Evolutionary conservation across 2,888 invertebrate species (phyloP).

Genomic region (Eucera pruinosa): DNA sequence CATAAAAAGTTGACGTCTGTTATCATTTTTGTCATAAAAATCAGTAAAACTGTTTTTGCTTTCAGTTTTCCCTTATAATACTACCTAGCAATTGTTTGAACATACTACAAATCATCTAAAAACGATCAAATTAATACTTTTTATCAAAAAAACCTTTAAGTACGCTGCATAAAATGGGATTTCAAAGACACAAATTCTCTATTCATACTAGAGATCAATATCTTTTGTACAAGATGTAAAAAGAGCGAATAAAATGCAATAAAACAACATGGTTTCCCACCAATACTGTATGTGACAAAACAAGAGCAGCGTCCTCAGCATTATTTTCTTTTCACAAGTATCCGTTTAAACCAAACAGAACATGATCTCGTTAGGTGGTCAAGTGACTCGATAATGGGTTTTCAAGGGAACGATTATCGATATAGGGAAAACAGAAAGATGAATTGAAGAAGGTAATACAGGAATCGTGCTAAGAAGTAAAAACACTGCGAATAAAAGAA

Average conservation of each 20-base stretch:
- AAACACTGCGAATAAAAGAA: constrained; percentile 3
- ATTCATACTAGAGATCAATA: too few relatives aligned
- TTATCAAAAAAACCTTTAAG: too few relatives aligned
- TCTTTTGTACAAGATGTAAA: neutral
- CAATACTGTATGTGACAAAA: constrained; percentile 15
- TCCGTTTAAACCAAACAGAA: constrained; percentile 51
- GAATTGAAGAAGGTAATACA: constrained; percentile 22
- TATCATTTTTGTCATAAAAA: too few relatives aligned
- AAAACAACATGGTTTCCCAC: neutral
- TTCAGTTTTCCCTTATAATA: too few relatives aligned
- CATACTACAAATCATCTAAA: too few relatives aligned
- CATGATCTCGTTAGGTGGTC: constrained; percentile 68
- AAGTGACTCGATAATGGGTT: constrained; percentile 78
- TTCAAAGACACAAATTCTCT: neutral
- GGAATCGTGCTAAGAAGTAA: constrained; percentile 10
- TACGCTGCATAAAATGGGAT: too few relatives aligned
- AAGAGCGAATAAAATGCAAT: neutral
- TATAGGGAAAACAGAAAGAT: constrained; percentile 36
- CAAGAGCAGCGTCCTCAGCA: neutral
- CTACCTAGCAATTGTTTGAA: too few relatives aligned
- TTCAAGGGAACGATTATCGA: constrained; percentile 76
- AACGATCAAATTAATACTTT: too few relatives aligned
- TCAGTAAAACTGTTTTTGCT: too few relatives aligned
- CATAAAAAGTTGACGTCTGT: too few relatives aligned
- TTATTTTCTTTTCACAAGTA: constrained; percentile 51